phyloP scores from a whole-genome alignment of 2,113 vertebrate species.

The Stercorarius parasiticus region DNA sequence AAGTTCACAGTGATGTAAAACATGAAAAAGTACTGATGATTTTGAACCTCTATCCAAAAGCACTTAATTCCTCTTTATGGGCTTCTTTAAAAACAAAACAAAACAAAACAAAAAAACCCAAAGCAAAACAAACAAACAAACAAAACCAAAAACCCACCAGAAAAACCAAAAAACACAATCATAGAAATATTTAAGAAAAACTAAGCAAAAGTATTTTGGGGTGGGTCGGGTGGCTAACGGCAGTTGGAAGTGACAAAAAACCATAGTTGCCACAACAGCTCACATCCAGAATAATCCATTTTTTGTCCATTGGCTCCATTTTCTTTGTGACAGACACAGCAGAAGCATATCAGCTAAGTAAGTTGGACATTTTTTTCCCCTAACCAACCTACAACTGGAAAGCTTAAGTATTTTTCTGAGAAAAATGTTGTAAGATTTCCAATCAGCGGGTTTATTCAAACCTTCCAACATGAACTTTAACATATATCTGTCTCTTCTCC shows the following conservation, averaged over 20 bases:
- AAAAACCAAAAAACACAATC: neutral
- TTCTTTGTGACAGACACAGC: neutral
- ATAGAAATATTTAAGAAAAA: neutral
- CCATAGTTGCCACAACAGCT: neutral
- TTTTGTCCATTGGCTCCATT: neutral
- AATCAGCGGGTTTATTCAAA: neutral
- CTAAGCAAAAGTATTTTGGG: neutral
- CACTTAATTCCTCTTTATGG: neutral
- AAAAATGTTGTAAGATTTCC: neutral
- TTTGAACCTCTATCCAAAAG: neutral
- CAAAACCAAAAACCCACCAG: too few species aligned
- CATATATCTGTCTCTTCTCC: neutral
- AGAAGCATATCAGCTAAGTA: neutral
- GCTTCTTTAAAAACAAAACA: neutral
- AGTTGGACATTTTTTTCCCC: neutral
- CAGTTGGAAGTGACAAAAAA: neutral
- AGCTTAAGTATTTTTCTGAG: neutral
- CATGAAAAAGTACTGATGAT: neutral
- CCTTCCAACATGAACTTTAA: neutral
- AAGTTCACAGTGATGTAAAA: neutral
- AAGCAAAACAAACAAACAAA: too few species aligned
- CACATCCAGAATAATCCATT: neutral
- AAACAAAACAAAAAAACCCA: too few species aligned
- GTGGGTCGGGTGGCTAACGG: neutral
- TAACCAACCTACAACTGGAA: neutral